These are phyloP conservation scores for Danionella cerebrum DNA, from an alignment of 2,113 vertebrate species.

Conservation along the genomic window DNA sequence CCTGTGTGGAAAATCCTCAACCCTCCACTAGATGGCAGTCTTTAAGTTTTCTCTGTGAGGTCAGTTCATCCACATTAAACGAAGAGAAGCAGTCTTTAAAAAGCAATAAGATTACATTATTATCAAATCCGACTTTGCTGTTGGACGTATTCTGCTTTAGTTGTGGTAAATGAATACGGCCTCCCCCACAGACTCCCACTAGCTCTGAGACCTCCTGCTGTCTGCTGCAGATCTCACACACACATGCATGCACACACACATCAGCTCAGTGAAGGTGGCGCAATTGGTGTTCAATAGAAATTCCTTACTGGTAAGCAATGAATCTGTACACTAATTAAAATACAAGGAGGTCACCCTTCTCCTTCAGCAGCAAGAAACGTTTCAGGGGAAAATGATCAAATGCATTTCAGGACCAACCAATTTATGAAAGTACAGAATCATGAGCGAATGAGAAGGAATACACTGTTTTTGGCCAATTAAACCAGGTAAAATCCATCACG, in stretches of 20 bases:
- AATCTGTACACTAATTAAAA: conserved; percentile 28
- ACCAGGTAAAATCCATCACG: conserved; percentile 65
- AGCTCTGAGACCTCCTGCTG: conserved; percentile 52
- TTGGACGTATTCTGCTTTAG: conserved; percentile 32
- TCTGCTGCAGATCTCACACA: conserved; percentile 46
- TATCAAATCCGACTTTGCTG: conserved; percentile 39
- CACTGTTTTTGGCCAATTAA: conserved; percentile 54
- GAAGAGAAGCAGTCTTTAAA: conserved; percentile 18
- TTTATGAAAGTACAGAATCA: no score
- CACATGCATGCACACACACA: conserved; percentile 5
- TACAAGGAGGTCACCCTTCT: no score
- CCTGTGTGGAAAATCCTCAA: background rate
- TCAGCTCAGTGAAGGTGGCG: background rate
- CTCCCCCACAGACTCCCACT: conserved; percentile 55
- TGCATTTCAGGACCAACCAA: no score
- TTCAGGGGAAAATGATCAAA: no score
- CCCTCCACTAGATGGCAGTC: conserved; percentile 63
- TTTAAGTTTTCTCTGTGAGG: conserved; percentile 41
- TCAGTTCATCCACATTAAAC: background rate
- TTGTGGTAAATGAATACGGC: conserved; percentile 51
- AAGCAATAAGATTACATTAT: conserved; percentile 49
- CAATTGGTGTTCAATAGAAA: background rate
- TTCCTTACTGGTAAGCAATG: conserved; percentile 14
- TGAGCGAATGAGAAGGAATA: background rate
- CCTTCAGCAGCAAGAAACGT: no score